A percentile compares a stretch with the other conserved stretches of the same genome.
These are phyloP conservation scores for Pissodes strobi DNA, from an alignment of 1,140 invertebrate genomes.

Conservation along the genomic window DNA sequence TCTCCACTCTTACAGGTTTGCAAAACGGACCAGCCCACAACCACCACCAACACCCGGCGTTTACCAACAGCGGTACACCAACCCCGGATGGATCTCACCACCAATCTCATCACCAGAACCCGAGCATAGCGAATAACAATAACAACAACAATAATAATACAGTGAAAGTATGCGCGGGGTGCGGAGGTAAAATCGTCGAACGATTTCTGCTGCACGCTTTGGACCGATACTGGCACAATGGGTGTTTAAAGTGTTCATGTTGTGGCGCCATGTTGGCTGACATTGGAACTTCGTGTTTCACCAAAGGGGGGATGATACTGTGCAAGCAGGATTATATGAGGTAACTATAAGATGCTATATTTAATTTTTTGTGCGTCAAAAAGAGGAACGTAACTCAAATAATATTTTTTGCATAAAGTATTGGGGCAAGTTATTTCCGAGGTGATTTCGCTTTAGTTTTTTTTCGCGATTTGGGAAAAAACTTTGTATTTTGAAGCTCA, in stretches of 20 bases:
- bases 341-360: constrained; percentile 62
- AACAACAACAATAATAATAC: constrained; percentile 63
- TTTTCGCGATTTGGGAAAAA: too few relatives aligned
- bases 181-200: constrained; percentile 82
- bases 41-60: constrained; percentile 53
- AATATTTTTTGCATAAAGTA: too few relatives aligned
- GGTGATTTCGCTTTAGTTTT: too few relatives aligned
- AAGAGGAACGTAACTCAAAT: too few relatives aligned
- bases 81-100: constrained; percentile 58
- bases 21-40: constrained; percentile 47
- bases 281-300: constrained; percentile 87
- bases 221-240: constrained; percentile 92
- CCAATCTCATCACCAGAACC: constrained; percentile 50
- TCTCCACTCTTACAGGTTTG: constrained; percentile 42
- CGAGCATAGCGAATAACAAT: constrained; percentile 57
- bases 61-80: constrained; percentile 44
- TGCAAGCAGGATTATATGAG: constrained; percentile 92
- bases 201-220: constrained; percentile 84
- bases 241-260: constrained; percentile 89
- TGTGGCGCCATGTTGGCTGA: constrained; percentile 85
- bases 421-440: too few relatives aligned
- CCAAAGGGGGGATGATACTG: constrained; percentile 88
- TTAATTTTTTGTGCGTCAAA: constrained; percentile 2
- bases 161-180: constrained; percentile 68
- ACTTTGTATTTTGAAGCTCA: too few relatives aligned